Conservation (phyloP, 2,797 vertebrate species). For the Cryptoblepharus egeriae region DNA sequence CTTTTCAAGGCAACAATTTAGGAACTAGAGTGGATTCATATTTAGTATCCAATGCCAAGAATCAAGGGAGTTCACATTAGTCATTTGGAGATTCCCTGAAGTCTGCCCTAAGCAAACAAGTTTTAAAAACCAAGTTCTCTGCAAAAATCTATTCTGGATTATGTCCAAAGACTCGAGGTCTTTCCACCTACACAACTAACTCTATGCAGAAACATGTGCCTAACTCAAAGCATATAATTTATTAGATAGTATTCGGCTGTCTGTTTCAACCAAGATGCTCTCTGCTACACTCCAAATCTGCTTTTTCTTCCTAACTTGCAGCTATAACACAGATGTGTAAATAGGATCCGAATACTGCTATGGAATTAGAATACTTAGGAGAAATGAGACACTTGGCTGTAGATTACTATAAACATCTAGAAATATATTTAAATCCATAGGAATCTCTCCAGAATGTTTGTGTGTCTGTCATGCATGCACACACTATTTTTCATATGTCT, state of each 20-base stretch:
- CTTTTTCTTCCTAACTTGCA: neutral
- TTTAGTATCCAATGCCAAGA: neutral
- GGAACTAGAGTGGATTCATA: neutral
- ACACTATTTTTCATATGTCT: neutral
- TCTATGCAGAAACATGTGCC: neutral
- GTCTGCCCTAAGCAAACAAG: neutral
- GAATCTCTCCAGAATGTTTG: neutral
- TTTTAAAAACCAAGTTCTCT: neutral
- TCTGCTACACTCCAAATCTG: neutral
- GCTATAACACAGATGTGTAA: neutral
- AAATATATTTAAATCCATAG: neutral
- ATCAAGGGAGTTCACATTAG: neutral
- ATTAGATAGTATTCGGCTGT: neutral
- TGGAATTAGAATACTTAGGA: neutral
- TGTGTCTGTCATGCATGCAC: neutral
- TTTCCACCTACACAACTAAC: neutral
- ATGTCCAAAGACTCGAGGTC: neutral
- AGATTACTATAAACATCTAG: neutral
- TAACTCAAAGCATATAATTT: neutral
- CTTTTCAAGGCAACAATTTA: neutral
- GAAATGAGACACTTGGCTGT: neutral
- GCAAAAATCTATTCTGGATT: slow-evolving; percentile 13
- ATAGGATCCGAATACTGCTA: neutral
- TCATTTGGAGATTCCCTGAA: neutral
- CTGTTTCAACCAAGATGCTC: neutral